Percentiles rank a stretch among this genome's conserved stretches.
Conservation (phyloP, 2,797 vertebrate genomes). For the Morus bassanus region DNA sequence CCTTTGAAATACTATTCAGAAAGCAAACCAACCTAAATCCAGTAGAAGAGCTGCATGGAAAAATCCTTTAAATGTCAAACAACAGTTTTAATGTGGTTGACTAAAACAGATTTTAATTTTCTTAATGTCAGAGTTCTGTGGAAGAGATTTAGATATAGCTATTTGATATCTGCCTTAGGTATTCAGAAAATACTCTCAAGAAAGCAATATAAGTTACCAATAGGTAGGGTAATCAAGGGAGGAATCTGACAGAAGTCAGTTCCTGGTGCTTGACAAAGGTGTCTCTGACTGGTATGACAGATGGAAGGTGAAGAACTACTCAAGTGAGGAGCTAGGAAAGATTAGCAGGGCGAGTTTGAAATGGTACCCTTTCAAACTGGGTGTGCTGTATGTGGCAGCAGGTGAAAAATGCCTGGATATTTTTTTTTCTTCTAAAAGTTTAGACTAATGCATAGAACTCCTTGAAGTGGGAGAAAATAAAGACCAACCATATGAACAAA, state of each 20-base stretch:
- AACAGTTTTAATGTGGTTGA: slow-evolving; percentile 59
- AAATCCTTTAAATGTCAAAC: slow-evolving; percentile 63
- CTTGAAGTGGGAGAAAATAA: background rate
- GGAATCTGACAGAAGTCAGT: background rate
- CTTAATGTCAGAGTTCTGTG: slow-evolving; percentile 56
- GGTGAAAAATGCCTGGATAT: background rate
- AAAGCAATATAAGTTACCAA: background rate
- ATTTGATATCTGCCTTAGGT: slow-evolving; percentile 27
- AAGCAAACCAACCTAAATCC: slow-evolving; percentile 49
- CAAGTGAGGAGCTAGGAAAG: background rate
- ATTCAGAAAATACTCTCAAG: background rate
- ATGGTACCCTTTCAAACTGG: background rate
- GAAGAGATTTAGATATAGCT: slow-evolving; percentile 30
- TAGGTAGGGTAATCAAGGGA: background rate
- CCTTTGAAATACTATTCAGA: slow-evolving; percentile 13
- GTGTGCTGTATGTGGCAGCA: background rate
- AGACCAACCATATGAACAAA: background rate
- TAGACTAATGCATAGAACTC: background rate
- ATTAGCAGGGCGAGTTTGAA: background rate
- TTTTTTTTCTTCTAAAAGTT: background rate
- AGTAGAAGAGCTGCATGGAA: background rate
- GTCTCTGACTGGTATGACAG: background rate
- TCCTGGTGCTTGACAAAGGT: background rate
- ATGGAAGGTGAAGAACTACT: background rate
- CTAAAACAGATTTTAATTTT: slow-evolving; percentile 66